Evolutionary conservation across 2,888 invertebrate genomes (phyloP).

Genomic region (Leptinotarsa tumamoca): DNA sequence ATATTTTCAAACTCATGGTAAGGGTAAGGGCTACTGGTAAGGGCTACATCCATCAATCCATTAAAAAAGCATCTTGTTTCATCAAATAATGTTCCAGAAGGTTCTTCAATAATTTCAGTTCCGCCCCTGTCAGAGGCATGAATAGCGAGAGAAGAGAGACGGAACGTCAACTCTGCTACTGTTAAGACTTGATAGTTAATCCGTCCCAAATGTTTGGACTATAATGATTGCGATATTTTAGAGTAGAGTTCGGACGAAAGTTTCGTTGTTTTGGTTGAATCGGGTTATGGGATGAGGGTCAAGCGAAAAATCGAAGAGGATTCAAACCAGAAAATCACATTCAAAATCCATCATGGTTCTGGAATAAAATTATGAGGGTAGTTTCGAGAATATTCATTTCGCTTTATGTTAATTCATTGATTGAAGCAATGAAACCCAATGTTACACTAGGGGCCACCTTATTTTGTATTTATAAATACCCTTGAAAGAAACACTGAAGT

Average conservation of each 20-base stretch:
- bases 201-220: conserved; percentile 58
- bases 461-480: no score
- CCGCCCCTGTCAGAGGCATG: conserved; percentile 32
- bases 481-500: no score
- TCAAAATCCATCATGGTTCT: not conserved
- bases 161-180: conserved; percentile 49
- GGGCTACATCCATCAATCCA: no score
- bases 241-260: conserved; percentile 34
- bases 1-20: no score
- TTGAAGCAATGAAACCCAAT: no score
- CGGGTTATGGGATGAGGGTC: conserved; percentile 30
- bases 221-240: conserved; percentile 61
- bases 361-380: not conserved
- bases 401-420: no score
- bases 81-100: not conserved
- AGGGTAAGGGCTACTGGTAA: no score
- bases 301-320: conserved; percentile 23
- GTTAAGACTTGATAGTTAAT: conserved; percentile 59
- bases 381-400: not conserved
- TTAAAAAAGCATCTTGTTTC: not conserved
- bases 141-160: conserved; percentile 43
- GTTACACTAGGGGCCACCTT: no score
- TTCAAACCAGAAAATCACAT: conserved; percentile 21
- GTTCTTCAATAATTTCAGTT: not conserved
- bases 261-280: conserved; percentile 37